These are phyloP conservation scores for Onychostoma macrolepis DNA, from an alignment of 2,113 vertebrate genomes.

Conservation along the genomic window DNA sequence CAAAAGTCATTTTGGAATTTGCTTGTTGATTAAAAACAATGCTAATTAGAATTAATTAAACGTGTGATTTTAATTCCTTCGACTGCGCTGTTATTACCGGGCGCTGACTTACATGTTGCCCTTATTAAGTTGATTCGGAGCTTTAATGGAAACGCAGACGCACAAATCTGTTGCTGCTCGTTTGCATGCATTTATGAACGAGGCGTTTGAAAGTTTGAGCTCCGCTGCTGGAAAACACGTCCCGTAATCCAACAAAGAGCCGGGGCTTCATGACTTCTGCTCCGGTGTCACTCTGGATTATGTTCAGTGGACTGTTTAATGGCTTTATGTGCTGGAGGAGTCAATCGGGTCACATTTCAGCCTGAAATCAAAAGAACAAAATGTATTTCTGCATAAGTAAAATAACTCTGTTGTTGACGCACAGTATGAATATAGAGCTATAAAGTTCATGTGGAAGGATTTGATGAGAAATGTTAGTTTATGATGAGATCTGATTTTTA, in stretches of 20 bases:
- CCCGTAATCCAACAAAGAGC: neutral
- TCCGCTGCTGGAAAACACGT: neutral
- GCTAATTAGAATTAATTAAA: constrained; percentile 65
- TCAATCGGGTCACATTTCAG: neutral
- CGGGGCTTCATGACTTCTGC: neutral
- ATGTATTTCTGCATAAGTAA: neutral
- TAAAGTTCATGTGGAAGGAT: neutral
- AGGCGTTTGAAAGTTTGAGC: neutral
- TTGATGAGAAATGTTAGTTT: too few species aligned
- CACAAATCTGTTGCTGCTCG: constrained; percentile 33
- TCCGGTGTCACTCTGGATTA: neutral
- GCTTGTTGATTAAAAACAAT: constrained; percentile 67
- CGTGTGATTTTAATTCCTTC: constrained; percentile 59
- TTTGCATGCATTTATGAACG: neutral
- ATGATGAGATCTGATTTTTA: too few species aligned
- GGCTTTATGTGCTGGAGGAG: neutral
- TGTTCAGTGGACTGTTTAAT: neutral
- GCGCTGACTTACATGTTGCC: constrained; percentile 33
- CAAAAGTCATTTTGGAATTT: constrained; percentile 61
- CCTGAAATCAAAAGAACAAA: neutral
- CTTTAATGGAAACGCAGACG: constrained; percentile 54
- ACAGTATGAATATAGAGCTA: neutral
- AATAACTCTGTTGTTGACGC: neutral
- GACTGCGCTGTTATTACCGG: constrained; percentile 43
- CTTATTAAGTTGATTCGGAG: constrained; percentile 53